Conservation (phyloP, 2,888 invertebrate genomes). For the Diplazon laetatorius region DNA sequence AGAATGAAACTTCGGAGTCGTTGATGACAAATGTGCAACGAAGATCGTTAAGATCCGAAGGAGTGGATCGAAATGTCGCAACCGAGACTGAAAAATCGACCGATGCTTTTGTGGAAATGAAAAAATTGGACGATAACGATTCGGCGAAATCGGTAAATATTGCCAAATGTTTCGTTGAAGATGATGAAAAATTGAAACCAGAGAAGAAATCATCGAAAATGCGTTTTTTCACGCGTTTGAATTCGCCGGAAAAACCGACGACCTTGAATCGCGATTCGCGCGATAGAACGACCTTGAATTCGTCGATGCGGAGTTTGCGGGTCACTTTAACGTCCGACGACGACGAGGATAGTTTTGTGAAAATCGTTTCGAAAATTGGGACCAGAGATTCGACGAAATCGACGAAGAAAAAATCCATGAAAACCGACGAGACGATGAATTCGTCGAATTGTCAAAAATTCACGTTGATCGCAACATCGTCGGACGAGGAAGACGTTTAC, state of each 20-base stretch:
- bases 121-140: constrained; percentile 15
- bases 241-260: not conserved
- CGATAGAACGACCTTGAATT: not conserved
- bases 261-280: not conserved
- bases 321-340: constrained; percentile 15
- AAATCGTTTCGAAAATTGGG: constrained; percentile 1
- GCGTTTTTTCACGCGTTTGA: not conserved
- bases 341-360: constrained; percentile 30
- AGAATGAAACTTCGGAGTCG: constrained; percentile 26
- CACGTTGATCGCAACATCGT: too few relatives aligned
- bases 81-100: not conserved
- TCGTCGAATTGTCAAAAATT: too few relatives aligned
- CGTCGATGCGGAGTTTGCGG: constrained; percentile 3
- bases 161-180: too few relatives aligned
- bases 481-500: constrained; percentile 62
- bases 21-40: too few relatives aligned
- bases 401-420: not conserved
- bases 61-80: not conserved
- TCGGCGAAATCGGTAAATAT: not conserved
- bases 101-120: constrained; percentile 30
- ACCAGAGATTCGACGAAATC: constrained; percentile 6
- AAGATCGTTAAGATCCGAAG: not conserved
- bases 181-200: not conserved
- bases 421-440: not conserved
- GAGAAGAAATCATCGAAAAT: not conserved